A percentile compares a stretch with the other conserved stretches of the same genome.
Conservation (phyloP, 2,113 vertebrate species). For the Halcyon malimbica region DNA sequence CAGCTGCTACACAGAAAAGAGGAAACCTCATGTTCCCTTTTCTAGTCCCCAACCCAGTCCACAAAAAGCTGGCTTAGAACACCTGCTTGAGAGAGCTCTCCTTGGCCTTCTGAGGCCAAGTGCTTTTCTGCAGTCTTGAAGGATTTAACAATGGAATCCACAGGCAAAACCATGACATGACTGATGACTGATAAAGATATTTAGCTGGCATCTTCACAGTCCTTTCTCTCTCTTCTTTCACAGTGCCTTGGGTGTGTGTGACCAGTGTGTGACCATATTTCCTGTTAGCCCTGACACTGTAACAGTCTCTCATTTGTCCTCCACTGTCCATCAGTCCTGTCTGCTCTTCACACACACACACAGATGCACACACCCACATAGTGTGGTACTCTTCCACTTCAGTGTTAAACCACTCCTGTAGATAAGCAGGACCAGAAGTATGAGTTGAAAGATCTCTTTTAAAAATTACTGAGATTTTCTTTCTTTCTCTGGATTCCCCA, state of each 20-base stretch:
- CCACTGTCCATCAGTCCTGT: background rate
- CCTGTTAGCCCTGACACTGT: background rate
- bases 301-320: background rate
- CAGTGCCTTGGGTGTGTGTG: background rate
- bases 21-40: background rate
- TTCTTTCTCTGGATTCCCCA: background rate
- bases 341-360: background rate
- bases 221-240: background rate
- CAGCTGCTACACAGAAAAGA: background rate
- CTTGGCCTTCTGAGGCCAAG: background rate
- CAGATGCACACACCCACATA: rapidly evolving
- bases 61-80: background rate
- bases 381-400: background rate
- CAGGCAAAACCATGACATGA: background rate
- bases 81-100: background rate
- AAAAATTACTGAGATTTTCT: background rate
- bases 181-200: background rate
- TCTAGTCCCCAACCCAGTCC: background rate
- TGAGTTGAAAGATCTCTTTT: background rate
- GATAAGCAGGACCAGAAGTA: background rate
- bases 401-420: background rate
- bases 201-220: background rate
- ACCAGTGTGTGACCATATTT: background rate
- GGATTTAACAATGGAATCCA: background rate
- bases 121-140: background rate